Evolutionary conservation across 2,797 vertebrate genomes (phyloP), one percentile per base, ranked within the genome.

Genomic region (Coracias cyanogaster): DNA sequence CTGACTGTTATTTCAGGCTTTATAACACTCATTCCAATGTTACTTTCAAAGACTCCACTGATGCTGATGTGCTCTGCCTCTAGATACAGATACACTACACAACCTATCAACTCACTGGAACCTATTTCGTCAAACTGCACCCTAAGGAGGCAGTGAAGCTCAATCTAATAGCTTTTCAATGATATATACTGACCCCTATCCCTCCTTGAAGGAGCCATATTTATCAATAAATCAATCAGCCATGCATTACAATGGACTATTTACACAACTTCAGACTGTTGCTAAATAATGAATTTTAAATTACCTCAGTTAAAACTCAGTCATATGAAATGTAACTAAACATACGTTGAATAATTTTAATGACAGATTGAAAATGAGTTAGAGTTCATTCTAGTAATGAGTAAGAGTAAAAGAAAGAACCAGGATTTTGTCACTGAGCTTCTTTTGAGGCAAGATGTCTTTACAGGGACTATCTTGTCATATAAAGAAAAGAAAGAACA

Each of bases 251-350:
- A 94, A 84, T 69, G 31, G 31, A 58, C 60, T 94, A 82, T 93
- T 94, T 95, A 92, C 82, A 86, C 51, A 81, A 80, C 25, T 93
- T 92, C 48, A 74, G 52, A 90, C 57, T 48, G 29, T 29, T 79
- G 58, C 41, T 89, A 91, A 95, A 93, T 94, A 96, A 94, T 54
- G 77, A 82, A 71, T 90, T 97, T 94, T 89, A 91, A 90, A 93
- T 90, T 61, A 71, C 20, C 11, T 83, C 3, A 1, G 89, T 87
- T 92, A 89, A 92, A 93, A 89, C 33, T 85, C 86, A 35, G 67
- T 82, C 37, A 52, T 48, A 84, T 43, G 62, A 93, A 92, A 90
- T 84, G 45, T 78, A 93, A 65, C 55, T 73, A 80, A 92, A 87
- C 55, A 65, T 76, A 81, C 41, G 60, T 90, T 82, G 90, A 94